Percentiles rank a stretch among this genome's conserved stretches.
These are phyloP conservation scores for Pogoniulus pusillus DNA, from an alignment of 2,797 vertebrate species.

Conservation along the genomic window DNA sequence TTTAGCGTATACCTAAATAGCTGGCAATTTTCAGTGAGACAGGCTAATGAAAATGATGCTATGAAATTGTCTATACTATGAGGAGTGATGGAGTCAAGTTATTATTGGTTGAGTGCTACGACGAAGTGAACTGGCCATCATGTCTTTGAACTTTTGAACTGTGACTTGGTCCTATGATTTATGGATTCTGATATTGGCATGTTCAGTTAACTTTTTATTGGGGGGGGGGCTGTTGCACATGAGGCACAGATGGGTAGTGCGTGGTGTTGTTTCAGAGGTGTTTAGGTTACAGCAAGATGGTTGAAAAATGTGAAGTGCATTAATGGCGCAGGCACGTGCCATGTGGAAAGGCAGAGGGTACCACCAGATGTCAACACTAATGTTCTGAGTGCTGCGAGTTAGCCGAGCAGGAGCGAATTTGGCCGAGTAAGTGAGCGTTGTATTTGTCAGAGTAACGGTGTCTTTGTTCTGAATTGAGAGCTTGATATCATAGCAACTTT, in stretches of 20 bases:
- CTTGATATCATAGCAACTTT: constrained; percentile 25
- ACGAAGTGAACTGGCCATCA: constrained; percentile 79
- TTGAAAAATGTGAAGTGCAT: constrained; percentile 64
- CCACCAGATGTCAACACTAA: constrained; percentile 49
- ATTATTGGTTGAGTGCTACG: constrained; percentile 80
- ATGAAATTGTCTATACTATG: constrained; percentile 79
- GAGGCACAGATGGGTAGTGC: constrained; percentile 37
- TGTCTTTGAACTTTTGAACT: constrained; percentile 87
- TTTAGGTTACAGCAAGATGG: constrained; percentile 68
- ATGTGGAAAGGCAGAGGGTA: constrained; percentile 24
- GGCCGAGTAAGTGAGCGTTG: neutral
- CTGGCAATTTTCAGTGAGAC: constrained; percentile 88
- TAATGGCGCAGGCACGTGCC: constrained; percentile 54
- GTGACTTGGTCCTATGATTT: constrained; percentile 80
- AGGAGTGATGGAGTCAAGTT: constrained; percentile 80
- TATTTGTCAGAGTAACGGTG: constrained; percentile 9
- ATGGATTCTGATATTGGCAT: constrained; percentile 78
- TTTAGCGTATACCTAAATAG: constrained; percentile 93
- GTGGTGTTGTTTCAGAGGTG: constrained; percentile 53
- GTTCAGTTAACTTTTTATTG: constrained; percentile 75
- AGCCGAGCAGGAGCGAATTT: neutral
- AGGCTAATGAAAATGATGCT: constrained; percentile 83
- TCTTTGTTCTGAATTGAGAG: constrained; percentile 35
- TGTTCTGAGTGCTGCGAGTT: constrained; percentile 33
- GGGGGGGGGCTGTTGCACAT: neutral